Percentiles rank a stretch among this genome's conserved stretches.
phyloP scores from a whole-genome alignment of 92 coral and sea anemone species.

The Epizoanthus stellaris region DNA sequence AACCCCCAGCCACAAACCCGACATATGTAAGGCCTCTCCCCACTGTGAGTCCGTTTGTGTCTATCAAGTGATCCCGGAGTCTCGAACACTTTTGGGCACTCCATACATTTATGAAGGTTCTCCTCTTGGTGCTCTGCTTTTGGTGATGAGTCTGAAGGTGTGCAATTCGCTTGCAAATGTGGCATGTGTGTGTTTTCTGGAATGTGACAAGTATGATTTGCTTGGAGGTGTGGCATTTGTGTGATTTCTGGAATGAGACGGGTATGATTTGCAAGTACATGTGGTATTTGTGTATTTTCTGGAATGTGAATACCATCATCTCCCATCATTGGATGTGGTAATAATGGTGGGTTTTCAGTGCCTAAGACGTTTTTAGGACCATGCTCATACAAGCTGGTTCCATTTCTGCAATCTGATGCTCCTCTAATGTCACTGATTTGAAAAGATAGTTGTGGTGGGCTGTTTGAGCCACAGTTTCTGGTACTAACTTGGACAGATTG shows the following conservation, averaged over 20 bases:
- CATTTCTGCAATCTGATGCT: slow-evolving; percentile 28
- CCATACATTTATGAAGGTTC: slow-evolving; percentile 57
- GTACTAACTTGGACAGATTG: slow-evolving; percentile 1
- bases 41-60: slow-evolving; percentile 85
- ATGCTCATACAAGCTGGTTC: slow-evolving; percentile 25
- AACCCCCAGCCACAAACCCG: slow-evolving; percentile 93
- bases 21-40: slow-evolving; percentile 89
- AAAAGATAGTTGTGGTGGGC: not conserved
- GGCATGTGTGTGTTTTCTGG: slow-evolving; percentile 32
- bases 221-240: too few relatives aligned
- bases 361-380: slow-evolving; percentile 26
- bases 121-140: slow-evolving; percentile 38
- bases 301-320: too few relatives aligned
- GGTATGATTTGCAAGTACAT: too few relatives aligned
- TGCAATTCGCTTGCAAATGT: slow-evolving; percentile 27
- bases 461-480: not conserved
- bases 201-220: too few relatives aligned
- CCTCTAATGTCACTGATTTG: slow-evolving; percentile 9
- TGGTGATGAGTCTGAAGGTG: not conserved
- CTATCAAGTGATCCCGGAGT: slow-evolving; percentile 80
- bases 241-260: too few relatives aligned
- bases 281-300: too few relatives aligned
- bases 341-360: not conserved
- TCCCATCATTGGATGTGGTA: slow-evolving; percentile 1
- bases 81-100: slow-evolving; percentile 88